phyloP scores from a whole-genome alignment of 2,113 vertebrate genomes.

The Thomomys bottae region DNA sequence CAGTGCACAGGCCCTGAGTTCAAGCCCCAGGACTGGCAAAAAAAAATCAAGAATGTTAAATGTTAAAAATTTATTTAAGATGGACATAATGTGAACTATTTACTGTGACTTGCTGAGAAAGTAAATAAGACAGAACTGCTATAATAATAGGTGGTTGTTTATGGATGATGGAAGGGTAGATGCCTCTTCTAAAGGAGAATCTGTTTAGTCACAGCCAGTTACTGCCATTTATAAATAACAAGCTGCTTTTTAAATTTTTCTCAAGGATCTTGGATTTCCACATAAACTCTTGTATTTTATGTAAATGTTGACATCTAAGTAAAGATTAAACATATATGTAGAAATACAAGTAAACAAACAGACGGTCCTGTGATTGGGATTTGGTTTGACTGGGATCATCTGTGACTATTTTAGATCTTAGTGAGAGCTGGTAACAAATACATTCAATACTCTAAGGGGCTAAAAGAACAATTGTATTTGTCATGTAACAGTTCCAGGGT shows the following conservation, averaged over 20 bases:
- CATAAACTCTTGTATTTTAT: neutral
- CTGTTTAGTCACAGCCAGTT: neutral
- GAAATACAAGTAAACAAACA: neutral
- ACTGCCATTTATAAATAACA: neutral
- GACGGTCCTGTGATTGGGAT: neutral
- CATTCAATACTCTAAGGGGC: neutral
- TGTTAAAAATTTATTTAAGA: constrained; percentile 7
- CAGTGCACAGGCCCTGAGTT: too few species aligned
- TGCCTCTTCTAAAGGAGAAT: neutral
- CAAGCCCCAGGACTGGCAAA: too few species aligned
- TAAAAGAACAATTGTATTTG: neutral
- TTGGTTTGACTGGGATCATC: neutral
- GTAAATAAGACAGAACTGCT: neutral
- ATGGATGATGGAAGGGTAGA: neutral
- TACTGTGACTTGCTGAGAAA: neutral
- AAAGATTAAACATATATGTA: constrained; percentile 26
- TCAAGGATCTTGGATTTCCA: neutral
- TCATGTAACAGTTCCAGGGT: neutral
- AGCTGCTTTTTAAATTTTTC: neutral
- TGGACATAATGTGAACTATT: neutral
- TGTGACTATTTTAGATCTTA: neutral
- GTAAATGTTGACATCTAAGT: constrained; percentile 22
- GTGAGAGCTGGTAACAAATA: neutral
- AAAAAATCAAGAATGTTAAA: too few species aligned
- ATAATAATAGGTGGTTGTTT: neutral